A percentile compares a stretch with the other conserved stretches of the same genome.
phyloP scores from a whole-genome alignment of 2,797 vertebrate genomes.

The Leucoraja ocellata region DNA sequence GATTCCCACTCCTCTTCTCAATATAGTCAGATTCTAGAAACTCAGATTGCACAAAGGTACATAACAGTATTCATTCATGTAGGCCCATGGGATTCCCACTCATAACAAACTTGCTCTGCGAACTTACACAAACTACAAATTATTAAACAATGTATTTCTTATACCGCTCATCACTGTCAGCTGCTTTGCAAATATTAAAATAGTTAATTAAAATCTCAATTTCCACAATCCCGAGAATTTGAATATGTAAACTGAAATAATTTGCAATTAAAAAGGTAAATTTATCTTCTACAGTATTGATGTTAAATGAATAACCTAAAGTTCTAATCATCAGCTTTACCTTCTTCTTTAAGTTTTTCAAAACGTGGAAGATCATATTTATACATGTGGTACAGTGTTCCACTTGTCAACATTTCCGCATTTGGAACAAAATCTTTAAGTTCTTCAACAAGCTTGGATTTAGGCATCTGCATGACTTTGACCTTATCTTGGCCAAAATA shows the following conservation, averaged over 20 bases:
- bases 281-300: not conserved
- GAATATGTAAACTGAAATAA: not conserved
- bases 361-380: slow-evolving; percentile 56
- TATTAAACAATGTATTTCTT: not conserved
- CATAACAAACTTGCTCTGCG: not conserved
- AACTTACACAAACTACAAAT: not conserved
- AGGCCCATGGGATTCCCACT: not conserved
- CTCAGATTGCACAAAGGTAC: not conserved
- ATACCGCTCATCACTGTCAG: not conserved
- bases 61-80: not conserved
- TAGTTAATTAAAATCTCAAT: not conserved
- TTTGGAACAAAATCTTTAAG: slow-evolving; percentile 59
- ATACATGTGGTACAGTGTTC: slow-evolving; percentile 52
- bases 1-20: not conserved
- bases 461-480: not conserved
- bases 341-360: slow-evolving; percentile 55
- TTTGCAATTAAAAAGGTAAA: not conserved
- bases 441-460: slow-evolving; percentile 41
- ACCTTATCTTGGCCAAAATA: not conserved
- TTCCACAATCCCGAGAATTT: not conserved
- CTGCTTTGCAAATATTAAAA: not conserved
- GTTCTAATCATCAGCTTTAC: slow-evolving; percentile 44
- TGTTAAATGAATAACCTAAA: not conserved
- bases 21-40: not conserved
- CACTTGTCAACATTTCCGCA: slow-evolving; percentile 46